These are phyloP conservation scores for Pemphredon lugubris DNA, from an alignment of 2,888 invertebrate genomes.

Conservation along the genomic window DNA sequence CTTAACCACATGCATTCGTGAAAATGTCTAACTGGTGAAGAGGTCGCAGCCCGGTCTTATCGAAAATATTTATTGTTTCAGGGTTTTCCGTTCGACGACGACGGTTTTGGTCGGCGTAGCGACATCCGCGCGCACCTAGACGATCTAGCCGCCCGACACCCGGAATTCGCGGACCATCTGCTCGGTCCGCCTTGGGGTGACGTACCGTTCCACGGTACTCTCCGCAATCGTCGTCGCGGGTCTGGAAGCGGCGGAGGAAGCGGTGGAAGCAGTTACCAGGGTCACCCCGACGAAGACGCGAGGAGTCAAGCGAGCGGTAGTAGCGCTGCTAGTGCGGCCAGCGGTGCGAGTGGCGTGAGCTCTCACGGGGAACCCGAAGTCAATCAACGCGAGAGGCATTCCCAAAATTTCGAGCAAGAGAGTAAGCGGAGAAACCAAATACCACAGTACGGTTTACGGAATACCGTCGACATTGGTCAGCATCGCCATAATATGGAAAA, in stretches of 20 bases:
- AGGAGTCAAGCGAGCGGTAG: conserved; percentile 77
- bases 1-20: too few relatives aligned
- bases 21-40: too few relatives aligned
- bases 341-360: conserved; percentile 75
- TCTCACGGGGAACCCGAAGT: conserved; percentile 73
- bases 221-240: conserved; percentile 70
- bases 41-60: too few relatives aligned
- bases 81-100: conserved; percentile 87
- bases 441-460: conserved; percentile 87
- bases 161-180: conserved; percentile 88
- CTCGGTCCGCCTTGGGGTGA: conserved; percentile 79
- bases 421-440: conserved; percentile 79
- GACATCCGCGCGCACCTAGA: conserved; percentile 83
- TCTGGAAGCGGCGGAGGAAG: too few relatives aligned
- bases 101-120: conserved; percentile 82
- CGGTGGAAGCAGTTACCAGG: conserved; percentile 63
- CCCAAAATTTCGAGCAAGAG: conserved; percentile 37
- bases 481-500: conserved; percentile 84
- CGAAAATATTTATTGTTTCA: conserved; percentile 67
- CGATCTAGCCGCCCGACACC: conserved; percentile 88
- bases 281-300: conserved; percentile 76
- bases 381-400: conserved; percentile 19
- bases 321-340: conserved; percentile 72
- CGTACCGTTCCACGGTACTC: conserved; percentile 71
- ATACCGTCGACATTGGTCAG: conserved; percentile 91